Base-by-base conservation (phyloP, 2,888 invertebrate species). In the Pycnomerus fuliginosus region DNA sequence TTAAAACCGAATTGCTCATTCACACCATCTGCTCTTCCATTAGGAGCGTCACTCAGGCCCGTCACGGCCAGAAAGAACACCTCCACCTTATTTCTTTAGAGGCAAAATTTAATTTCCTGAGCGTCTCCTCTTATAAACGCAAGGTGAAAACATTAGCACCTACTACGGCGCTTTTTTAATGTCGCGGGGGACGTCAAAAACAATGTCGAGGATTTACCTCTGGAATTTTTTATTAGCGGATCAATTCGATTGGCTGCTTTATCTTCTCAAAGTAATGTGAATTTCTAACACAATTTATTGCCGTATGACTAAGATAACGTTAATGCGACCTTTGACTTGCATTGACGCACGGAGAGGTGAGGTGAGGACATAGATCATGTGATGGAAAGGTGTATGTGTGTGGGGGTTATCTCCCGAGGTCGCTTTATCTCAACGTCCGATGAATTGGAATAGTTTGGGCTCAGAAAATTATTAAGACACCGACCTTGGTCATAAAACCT, bases 41-140 rank as follows among this genome's bases (percentile, higher is more conserved):
- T 70, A 69, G 67, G 55, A 62, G 66, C 68, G 65, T 67, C 67
- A 64, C 65, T 67, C 69, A 67, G 58, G 53, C 61, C n/a, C 65
- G 69, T 69, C 69, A 69, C 60, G 52, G 59, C 59, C 70, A 70
- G 69, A 70, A 67, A 68, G 67, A 67, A 67, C 68, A 66, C 67
- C 68, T 46, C 34, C 71, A 70, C 69, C 71, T 71, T 70, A 69
- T 71, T 71, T 69, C 69, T 70, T 69, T 68, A 67, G 66, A 62
- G 63, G 68, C 65, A 66, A 72, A 73, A 73, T 72, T 72, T 72
- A 72, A 73, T 72, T 73, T 73, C 71, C 73, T 70, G 70, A 65
- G 59, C 68, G 67, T 67, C 69, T 67, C 62, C 62, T 62, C 65
- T 64, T 63, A 62, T 64, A 61, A 45, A 65, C 65, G 67, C 65